Percentiles rank a stretch among this genome's conserved stretches.
Conservation (phyloP, 2,113 vertebrate genomes). For the Spea multiplicata region DNA sequence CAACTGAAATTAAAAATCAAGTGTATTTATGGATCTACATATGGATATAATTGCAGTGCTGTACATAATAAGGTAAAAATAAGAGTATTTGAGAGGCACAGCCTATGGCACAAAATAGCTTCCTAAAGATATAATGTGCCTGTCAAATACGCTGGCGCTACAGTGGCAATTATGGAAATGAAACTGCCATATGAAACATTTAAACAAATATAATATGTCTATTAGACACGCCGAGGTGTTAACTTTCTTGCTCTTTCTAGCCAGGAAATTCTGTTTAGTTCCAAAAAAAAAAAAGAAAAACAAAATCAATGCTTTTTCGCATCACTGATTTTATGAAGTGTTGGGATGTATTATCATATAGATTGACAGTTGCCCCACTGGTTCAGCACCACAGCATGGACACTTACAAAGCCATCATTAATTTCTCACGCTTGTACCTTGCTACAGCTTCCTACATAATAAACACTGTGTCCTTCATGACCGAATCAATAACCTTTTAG, state of each 20-base stretch:
- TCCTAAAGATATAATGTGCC: not conserved
- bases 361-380: slow-evolving; percentile 72
- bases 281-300: slow-evolving; percentile 5
- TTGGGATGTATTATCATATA: slow-evolving; percentile 75
- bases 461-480: slow-evolving; percentile 67
- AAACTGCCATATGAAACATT: slow-evolving; percentile 46
- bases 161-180: slow-evolving; percentile 45
- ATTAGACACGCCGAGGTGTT: slow-evolving; percentile 52
- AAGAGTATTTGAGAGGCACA: not conserved
- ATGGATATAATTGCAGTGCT: slow-evolving; percentile 24
- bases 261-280: slow-evolving; percentile 60
- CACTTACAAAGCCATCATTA: slow-evolving; percentile 70
- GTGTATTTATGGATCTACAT: not conserved
- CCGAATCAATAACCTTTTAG: slow-evolving; percentile 71
- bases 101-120: slow-evolving; percentile 3
- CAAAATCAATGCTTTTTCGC: slow-evolving; percentile 71
- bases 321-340: slow-evolving; percentile 72
- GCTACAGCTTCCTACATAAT: slow-evolving; percentile 64
- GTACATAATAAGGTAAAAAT: slow-evolving; percentile 3
- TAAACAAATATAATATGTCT: slow-evolving; percentile 44
- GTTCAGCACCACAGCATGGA: slow-evolving; percentile 66
- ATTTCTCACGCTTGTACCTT: slow-evolving; percentile 65
- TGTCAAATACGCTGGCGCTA: not conserved
- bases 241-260: slow-evolving; percentile 56
- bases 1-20: slow-evolving; percentile 7